Evolutionary conservation across 1,140 invertebrate genomes (phyloP).

Genomic region (Drosophila pallidifrons): DNA sequence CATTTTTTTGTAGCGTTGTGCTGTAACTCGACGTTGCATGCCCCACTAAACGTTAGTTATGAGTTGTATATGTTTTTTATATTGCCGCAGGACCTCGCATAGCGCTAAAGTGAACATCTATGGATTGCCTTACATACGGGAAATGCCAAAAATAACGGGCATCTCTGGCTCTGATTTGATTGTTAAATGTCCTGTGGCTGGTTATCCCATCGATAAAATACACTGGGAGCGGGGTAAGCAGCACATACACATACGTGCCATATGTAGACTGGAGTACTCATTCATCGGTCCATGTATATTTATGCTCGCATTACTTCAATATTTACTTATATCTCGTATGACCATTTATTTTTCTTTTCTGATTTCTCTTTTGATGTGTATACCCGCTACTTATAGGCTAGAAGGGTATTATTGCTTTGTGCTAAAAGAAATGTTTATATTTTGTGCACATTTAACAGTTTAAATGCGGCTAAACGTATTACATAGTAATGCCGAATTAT

Average conservation of each 20-base stretch:
- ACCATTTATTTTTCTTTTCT: slow-evolving; percentile 16
- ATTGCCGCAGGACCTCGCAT: slow-evolving; percentile 88
- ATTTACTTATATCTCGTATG: slow-evolving; percentile 35
- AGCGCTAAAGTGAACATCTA: slow-evolving; percentile 96
- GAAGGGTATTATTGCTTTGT: too few species aligned
- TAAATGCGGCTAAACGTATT: too few species aligned
- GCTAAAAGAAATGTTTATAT: too few species aligned
- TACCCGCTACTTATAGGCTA: too few species aligned
- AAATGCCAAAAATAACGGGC: slow-evolving; percentile 96
- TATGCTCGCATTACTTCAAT: slow-evolving; percentile 23
- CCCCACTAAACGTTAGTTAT: slow-evolving; percentile 48
- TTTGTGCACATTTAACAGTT: too few species aligned
- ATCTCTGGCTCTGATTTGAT: slow-evolving; percentile 94
- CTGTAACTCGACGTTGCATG: slow-evolving; percentile 14
- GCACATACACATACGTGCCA: neutral
- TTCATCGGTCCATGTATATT: neutral
- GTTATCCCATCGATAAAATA: slow-evolving; percentile 95
- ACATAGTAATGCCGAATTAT: too few species aligned
- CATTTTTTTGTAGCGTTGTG: slow-evolving; percentile 1
- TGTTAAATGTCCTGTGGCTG: slow-evolving; percentile 96
- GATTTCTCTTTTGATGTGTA: slow-evolving; percentile 11
- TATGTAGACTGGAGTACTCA: slow-evolving; percentile 10
- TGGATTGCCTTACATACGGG: slow-evolving; percentile 94
- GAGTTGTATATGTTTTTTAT: slow-evolving; percentile 49
- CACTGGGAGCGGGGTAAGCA: slow-evolving; percentile 94